Evolutionary conservation across 2,113 vertebrate genomes (phyloP).

Genomic region (Onychorhynchus coronatus): DNA sequence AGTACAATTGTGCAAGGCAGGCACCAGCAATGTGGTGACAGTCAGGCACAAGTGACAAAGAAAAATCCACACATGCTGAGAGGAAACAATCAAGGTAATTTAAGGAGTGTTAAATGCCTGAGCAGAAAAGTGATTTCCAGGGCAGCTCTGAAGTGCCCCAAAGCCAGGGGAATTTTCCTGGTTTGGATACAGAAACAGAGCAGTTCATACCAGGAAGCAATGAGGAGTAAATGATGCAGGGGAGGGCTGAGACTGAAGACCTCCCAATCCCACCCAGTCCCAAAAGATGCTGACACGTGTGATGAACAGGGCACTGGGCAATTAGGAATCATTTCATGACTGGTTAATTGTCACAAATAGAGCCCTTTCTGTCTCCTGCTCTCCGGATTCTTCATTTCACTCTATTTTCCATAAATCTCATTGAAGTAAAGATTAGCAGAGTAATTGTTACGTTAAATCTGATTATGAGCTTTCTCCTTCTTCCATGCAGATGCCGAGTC

Average conservation of each 20-base stretch:
- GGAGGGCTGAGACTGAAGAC: background rate
- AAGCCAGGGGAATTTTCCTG: background rate
- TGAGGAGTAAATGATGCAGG: background rate
- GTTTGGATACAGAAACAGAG: background rate
- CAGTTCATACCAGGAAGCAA: background rate
- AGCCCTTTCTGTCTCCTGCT: background rate
- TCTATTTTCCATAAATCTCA: background rate
- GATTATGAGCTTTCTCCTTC: background rate
- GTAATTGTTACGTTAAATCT: background rate
- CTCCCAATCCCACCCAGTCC: background rate
- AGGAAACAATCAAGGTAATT: background rate
- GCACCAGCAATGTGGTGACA: too few species aligned
- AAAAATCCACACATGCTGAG: background rate
- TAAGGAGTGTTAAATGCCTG: background rate
- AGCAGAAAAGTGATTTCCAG: background rate
- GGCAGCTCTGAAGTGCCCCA: background rate
- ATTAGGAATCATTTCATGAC: background rate
- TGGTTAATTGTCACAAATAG: background rate
- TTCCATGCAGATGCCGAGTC: background rate
- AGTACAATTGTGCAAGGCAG: background rate
- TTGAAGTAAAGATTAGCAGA: background rate
- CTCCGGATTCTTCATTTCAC: background rate
- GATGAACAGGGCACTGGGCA: background rate
- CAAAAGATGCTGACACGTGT: background rate
- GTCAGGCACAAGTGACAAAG: background rate